These are phyloP conservation scores for Unio pictorum DNA, from an alignment of 2,888 invertebrate species.

Conservation along the genomic window DNA sequence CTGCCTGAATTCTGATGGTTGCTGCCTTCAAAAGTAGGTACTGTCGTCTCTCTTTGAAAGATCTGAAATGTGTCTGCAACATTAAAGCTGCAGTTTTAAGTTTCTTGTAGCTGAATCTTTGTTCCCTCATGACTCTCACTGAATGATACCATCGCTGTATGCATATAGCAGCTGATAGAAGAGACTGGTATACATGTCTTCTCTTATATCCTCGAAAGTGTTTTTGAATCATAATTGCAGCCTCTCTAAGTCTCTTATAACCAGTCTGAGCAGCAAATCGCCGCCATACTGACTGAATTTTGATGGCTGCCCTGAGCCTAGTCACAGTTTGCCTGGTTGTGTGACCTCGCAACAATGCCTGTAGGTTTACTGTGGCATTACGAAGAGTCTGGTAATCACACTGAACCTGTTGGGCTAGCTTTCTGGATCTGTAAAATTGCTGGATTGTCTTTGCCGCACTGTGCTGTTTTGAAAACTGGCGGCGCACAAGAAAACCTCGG, in stretches of 20 bases:
- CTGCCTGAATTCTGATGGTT: constrained; percentile 1
- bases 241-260: constrained; percentile 12
- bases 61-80: constrained; percentile 24
- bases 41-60: constrained; percentile 7
- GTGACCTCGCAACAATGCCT: not conserved
- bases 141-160: constrained; percentile 24
- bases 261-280: constrained; percentile 10
- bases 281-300: constrained; percentile 30
- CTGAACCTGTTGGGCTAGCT: constrained; percentile 4
- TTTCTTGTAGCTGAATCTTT: constrained; percentile 8
- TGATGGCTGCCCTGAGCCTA: constrained; percentile 18
- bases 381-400: not conserved
- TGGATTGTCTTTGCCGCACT: constrained; percentile 11
- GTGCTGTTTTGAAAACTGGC: constrained; percentile 1
- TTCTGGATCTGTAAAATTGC: constrained; percentile 14
- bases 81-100: constrained; percentile 12
- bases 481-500: constrained; percentile 17
- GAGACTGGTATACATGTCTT: constrained; percentile 1
- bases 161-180: constrained; percentile 22
- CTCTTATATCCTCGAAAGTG: constrained; percentile 17
- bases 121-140: constrained; percentile 17
- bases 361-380: not conserved
- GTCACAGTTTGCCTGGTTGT: constrained; percentile 4
- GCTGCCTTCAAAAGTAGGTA: constrained; percentile 12
- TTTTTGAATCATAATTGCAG: constrained; percentile 34